phyloP scores from a whole-genome alignment of 53 echinoderm and acorn worm species.

The Arbacia lixula region DNA sequence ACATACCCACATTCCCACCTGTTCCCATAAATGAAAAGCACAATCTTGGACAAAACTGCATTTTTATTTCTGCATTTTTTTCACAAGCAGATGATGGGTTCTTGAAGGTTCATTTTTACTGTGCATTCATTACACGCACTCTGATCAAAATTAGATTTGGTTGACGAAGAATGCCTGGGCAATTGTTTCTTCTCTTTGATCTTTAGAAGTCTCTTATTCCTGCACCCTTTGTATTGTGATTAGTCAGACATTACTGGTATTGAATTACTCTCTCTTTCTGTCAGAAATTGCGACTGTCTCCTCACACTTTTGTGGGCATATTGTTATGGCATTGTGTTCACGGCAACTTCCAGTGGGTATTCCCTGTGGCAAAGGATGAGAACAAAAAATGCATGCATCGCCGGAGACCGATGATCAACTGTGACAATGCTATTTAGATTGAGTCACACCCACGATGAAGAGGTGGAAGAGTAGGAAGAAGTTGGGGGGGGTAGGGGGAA shows the following conservation, averaged over 20 bases:
- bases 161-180: too few species aligned
- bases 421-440: conserved; percentile 48
- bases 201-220: too few species aligned
- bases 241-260: conserved; percentile 35
- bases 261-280: conserved; percentile 1
- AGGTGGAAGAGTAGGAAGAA: not conserved
- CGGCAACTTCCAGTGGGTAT: conserved; percentile 1
- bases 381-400: conserved; percentile 17
- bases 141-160: too few species aligned
- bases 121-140: too few species aligned
- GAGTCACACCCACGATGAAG: conserved; percentile 28
- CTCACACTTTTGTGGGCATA: conserved; percentile 25
- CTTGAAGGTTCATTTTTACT: too few species aligned
- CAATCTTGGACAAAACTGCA: too few species aligned
- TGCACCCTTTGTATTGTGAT: conserved; percentile 5
- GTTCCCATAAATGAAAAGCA: too few species aligned
- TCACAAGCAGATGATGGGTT: too few species aligned
- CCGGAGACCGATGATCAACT: conserved; percentile 13
- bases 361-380: conserved; percentile 28
- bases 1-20: too few species aligned
- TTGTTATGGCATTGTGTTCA: conserved; percentile 45
- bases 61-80: too few species aligned
- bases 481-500: not conserved
- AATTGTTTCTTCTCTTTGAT: too few species aligned
- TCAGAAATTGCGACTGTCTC: conserved; percentile 9